A percentile compares a stretch with the other conserved stretches of the same genome.
phyloP scores from a whole-genome alignment of 2,797 vertebrate species.

The Tolypeutes matacus region DNA sequence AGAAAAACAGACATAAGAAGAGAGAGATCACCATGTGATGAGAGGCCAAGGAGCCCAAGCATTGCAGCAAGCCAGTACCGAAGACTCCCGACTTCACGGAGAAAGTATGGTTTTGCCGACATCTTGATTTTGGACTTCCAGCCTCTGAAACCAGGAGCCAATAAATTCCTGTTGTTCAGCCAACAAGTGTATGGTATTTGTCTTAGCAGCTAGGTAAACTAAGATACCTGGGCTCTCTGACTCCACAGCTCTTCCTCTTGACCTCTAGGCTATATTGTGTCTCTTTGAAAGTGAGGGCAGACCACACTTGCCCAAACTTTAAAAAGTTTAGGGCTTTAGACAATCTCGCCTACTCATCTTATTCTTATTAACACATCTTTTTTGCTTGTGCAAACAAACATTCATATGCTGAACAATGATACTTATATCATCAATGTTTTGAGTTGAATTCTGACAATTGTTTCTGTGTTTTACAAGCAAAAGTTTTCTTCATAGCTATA shows the following conservation, averaged over 20 bases:
- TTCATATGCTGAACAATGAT: not conserved
- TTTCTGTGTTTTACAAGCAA: constrained; percentile 1
- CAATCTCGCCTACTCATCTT: not conserved
- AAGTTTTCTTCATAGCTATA: not conserved
- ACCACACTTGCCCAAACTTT: not conserved
- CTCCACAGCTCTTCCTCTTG: not conserved
- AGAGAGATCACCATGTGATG: too few species aligned
- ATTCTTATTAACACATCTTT: not conserved
- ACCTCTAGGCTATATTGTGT: not conserved
- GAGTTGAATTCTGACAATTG: constrained; percentile 21
- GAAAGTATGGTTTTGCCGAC: too few species aligned
- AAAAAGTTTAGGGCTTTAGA: not conserved
- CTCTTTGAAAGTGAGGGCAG: not conserved
- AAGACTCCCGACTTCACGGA: too few species aligned
- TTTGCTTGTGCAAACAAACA: not conserved
- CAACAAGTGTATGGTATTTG: too few species aligned
- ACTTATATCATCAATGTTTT: not conserved
- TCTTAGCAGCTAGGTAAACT: too few species aligned
- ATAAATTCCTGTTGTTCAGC: too few species aligned
- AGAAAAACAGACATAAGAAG: too few species aligned
- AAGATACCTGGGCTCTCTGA: not conserved
- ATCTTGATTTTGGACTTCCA: too few species aligned
- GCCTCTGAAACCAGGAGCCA: too few species aligned
- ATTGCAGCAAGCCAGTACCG: too few species aligned
- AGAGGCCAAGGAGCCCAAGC: too few species aligned